These are phyloP conservation scores for Zoroaster sp. DNA, from an alignment of 53 echinoderm and acorn worm genomes.

Conservation along the genomic window DNA sequence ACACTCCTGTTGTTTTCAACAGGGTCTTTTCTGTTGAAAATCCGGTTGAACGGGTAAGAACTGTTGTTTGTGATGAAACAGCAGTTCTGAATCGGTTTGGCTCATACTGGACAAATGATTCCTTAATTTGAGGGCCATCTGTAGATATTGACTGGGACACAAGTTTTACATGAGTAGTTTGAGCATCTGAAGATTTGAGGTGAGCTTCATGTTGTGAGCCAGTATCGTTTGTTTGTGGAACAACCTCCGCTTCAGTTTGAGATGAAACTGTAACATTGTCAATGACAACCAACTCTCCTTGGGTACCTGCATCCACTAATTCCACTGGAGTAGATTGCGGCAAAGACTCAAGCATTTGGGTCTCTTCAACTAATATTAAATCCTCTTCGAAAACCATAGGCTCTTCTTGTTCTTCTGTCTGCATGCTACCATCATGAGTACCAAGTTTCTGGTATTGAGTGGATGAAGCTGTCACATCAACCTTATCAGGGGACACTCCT, in stretches of 20 bases:
- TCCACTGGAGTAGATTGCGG: neutral
- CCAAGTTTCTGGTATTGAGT: constrained; percentile 3
- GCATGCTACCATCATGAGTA: neutral
- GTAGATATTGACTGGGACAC: constrained; percentile 7
- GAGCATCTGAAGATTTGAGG: constrained; percentile 19
- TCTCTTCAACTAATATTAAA: neutral
- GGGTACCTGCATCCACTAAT: constrained; percentile 38
- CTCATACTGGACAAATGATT: constrained; percentile 59
- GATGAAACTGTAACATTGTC: neutral
- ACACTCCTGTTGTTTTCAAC: constrained; percentile 14
- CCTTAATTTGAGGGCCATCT: constrained; percentile 37
- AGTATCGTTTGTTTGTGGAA: neutral
- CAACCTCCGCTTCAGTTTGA: neutral
- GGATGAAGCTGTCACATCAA: neutral
- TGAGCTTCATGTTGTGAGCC: neutral
- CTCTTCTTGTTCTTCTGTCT: constrained; percentile 9
- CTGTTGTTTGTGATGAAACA: constrained; percentile 1
- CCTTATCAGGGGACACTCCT: constrained; percentile 3
- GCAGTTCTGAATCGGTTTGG: constrained; percentile 25
- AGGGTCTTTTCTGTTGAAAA: constrained; percentile 2
- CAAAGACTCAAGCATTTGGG: neutral
- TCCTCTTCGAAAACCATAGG: neutral
- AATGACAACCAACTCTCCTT: constrained; percentile 8
- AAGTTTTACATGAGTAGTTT: constrained; percentile 44
- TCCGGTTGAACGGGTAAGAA: neutral